Conservation (phyloP, 2,797 vertebrate species). For the Neopelma chrysocephalum region DNA sequence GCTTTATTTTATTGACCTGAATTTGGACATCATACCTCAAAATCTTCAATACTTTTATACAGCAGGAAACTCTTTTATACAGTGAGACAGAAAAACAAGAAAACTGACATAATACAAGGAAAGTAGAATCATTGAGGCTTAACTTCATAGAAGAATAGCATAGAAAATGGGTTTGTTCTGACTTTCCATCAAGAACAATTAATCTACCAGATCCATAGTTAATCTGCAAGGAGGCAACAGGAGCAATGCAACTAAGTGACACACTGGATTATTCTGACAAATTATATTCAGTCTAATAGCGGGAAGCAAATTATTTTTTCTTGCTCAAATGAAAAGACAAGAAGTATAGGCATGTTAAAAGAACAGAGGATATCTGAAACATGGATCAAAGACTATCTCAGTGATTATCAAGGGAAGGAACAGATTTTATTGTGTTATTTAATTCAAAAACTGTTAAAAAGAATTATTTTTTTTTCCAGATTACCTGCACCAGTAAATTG, state of each 20-base stretch:
- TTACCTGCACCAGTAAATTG: neutral
- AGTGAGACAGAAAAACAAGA: neutral
- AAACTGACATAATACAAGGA: neutral
- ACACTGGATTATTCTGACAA: neutral
- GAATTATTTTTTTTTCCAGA: neutral
- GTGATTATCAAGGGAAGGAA: neutral
- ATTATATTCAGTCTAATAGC: neutral
- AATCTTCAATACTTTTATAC: neutral
- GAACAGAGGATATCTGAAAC: neutral
- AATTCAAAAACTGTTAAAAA: neutral
- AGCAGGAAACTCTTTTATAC: neutral
- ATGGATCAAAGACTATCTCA: neutral
- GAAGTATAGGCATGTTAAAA: neutral
- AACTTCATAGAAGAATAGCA: neutral
- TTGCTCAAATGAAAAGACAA: neutral
- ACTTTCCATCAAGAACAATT: neutral
- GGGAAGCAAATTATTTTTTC: neutral
- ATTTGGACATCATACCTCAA: neutral
- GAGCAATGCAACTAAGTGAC: neutral
- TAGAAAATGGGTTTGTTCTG: neutral
- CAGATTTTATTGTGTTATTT: neutral
- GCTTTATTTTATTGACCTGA: neutral
- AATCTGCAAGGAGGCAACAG: neutral
- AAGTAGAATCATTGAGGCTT: neutral
- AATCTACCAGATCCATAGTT: neutral